Evolutionary conservation across 2,113 vertebrate genomes (phyloP), one percentile per base, ranked within the genome.

Genomic region (Podiceps cristatus): DNA sequence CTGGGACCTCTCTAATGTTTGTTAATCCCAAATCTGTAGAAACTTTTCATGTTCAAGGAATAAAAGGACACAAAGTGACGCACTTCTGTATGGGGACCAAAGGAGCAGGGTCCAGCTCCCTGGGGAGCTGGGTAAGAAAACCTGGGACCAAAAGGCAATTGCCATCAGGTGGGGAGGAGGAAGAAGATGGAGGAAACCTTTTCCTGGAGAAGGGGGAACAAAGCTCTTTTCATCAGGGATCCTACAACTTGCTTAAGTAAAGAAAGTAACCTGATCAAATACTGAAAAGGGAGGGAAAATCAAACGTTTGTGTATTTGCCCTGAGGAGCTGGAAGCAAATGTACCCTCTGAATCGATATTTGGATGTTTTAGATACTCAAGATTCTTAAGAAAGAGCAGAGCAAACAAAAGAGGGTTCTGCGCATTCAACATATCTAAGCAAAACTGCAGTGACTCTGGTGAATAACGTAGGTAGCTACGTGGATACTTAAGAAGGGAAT

Each of bases 1-100:
- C 91, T 96, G 82, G 95, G 96, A 98, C 94, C 93, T 96, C 96
- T 95, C 76, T 91, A 72, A 69, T 31, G 66, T 79, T 88, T 82
- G 72, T 69, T 97, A 97, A 96, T 97, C 95, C 94, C 9, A 60
- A 81, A 55, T 78, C 92, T 91, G 69, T 85, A 71, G 92, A 78
- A 95, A 81, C 79, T 79, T 86, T n/a, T 35, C 74, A 78, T 59
- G 59, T 71, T 85, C 44, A 75, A 82, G 64, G 74, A 67, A 49
- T 93, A 35, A 93, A 94, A 82, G 71, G 75, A 88, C 40, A 47
- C 33, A 74, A 82, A 90, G 44, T 0, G 5, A 69, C 22, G 37
- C 45, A 42, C 17, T 86, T 88, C 40, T 73, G 55, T 24, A 1
- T 4, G 40, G 74, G 33, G 73, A 68, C 40, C 53, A 45, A 56